A percentile compares a stretch with the other conserved stretches of the same genome.
Conservation (phyloP, 30 jellyfish, hydroid and myxozoan species). For the Clytia hemisphaerica region DNA sequence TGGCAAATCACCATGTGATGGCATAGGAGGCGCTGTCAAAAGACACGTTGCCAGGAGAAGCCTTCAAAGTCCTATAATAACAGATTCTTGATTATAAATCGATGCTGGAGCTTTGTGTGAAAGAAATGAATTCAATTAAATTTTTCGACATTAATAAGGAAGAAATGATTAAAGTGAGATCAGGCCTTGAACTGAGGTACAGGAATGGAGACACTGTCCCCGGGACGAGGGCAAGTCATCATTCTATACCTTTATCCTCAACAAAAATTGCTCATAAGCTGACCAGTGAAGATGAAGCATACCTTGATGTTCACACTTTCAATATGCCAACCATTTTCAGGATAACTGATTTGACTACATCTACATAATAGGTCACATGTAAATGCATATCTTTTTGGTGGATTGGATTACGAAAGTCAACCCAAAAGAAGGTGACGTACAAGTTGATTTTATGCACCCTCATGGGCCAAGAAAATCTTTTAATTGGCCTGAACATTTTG, state of each 20-base stretch:
- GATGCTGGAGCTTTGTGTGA: slow-evolving; percentile 13
- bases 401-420: slow-evolving; percentile 13
- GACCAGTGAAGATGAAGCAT: slow-evolving; percentile 8
- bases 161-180: slow-evolving; percentile 1
- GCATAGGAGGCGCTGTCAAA: slow-evolving; percentile 46
- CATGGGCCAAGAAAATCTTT: slow-evolving; percentile 27
- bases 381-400: slow-evolving; percentile 5
- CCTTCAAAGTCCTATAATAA: slow-evolving; percentile 14
- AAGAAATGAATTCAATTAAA: slow-evolving; percentile 14
- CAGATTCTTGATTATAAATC: slow-evolving; percentile 34
- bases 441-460: slow-evolving; percentile 36
- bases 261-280: slow-evolving; percentile 19
- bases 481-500: slow-evolving; percentile 23
- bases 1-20: slow-evolving; percentile 56
- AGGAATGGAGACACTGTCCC: slow-evolving; percentile 27
- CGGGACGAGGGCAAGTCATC: slow-evolving; percentile 40
- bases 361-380: too few relatives aligned
- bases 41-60: slow-evolving; percentile 28
- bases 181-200: slow-evolving; percentile 3
- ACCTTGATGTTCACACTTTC: too few relatives aligned
- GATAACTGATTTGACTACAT: too few relatives aligned
- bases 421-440: neutral
- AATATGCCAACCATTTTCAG: too few relatives aligned
- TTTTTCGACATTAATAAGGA: slow-evolving; percentile 5
- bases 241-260: slow-evolving; percentile 19